A percentile compares a stretch with the other conserved stretches of the same genome.
These are phyloP conservation scores for Enteromius unitaeniatus DNA, from an alignment of 2,797 vertebrate species.

Conservation along the genomic window DNA sequence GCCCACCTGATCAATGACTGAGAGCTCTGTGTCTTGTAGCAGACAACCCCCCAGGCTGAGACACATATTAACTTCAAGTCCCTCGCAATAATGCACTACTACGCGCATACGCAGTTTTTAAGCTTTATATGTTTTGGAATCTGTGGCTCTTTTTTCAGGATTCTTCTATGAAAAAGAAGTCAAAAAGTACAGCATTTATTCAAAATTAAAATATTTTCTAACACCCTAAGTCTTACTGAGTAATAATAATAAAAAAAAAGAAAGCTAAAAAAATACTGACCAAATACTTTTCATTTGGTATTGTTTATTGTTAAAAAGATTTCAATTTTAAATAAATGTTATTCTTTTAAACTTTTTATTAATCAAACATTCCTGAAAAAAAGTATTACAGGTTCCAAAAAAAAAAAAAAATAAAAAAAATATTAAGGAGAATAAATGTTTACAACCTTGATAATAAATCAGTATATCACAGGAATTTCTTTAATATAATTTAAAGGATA, in stretches of 20 bases:
- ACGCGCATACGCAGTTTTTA: background rate
- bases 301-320: background rate
- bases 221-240: background rate
- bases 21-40: constrained; percentile 53
- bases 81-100: background rate
- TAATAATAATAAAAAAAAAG: no score
- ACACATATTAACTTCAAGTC: constrained; percentile 52
- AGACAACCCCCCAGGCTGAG: constrained; percentile 44
- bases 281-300: background rate
- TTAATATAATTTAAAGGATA: background rate
- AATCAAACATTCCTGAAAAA: background rate
- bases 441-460: background rate
- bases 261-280: background rate
- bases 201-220: background rate
- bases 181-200: background rate
- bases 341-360: background rate
- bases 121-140: background rate
- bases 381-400: background rate
- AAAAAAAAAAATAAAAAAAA: no score
- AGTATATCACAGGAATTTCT: background rate
- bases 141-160: background rate
- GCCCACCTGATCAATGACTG: constrained; percentile 62
- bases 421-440: background rate
- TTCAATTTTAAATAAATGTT: background rate
- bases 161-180: background rate